Evolutionary conservation across 2,113 vertebrate genomes (phyloP), one percentile per base, ranked within the genome.

Genomic region (Forbesichthys papilliferus): DNA sequence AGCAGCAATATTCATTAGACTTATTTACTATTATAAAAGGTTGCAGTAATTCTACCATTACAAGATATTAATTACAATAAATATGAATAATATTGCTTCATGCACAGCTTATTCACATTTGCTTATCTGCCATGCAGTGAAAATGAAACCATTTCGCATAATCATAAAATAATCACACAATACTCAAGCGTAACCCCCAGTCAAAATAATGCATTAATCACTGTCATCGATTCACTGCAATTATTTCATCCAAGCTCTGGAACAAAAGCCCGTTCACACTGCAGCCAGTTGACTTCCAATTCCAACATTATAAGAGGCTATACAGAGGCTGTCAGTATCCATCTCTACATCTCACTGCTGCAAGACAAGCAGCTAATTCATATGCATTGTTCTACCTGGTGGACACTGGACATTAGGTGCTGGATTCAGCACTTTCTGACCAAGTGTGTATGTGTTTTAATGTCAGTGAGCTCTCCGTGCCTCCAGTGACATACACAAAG

Each of bases 281-380:
- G 52, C 46, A 9, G 2, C 74, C 57, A 34, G 63, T 48, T 48
- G 11, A 47, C 59, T 71, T 69, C 64, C 75, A 69, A 48, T 65
- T 76, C 70, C 64, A 47, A 77, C 55, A 18, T 56, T 57, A 58
- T 36, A 14, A 11, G 69, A 68, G 69, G 70, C 74, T 55, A 27
- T 27, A 36, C 74, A 74, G 54, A 77, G 69, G 64, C 67, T 83
- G 85, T 73, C 77, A 27, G 46, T 59, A 56, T 58, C 77, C 75
- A 53, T 73, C 74, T 69, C 75, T 82, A 70, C 47, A 74, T 73
- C 75, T 74, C 74, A 73, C 81, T 75, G 75, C 66, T 78, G 82
- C 79, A 81, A 75, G 72, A 85, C 82, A 71, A 86, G 78, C 83
- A 79, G 78, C 80, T 80, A 77, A 85, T 89, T 87, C 71, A 82